These are phyloP conservation scores for Cyrtodaria siliqua DNA, from an alignment of 2,888 invertebrate species.

Conservation along the genomic window DNA sequence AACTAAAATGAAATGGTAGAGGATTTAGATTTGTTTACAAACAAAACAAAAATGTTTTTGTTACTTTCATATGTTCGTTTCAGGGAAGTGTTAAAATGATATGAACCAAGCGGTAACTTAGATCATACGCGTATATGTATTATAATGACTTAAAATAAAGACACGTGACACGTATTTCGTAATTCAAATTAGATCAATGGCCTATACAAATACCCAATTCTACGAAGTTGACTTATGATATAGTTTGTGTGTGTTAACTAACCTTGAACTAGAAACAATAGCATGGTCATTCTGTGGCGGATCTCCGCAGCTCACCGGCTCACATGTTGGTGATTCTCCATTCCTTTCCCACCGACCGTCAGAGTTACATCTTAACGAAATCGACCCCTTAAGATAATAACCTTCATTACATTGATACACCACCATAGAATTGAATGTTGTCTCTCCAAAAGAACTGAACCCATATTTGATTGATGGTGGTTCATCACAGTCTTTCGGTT, in stretches of 20 bases:
- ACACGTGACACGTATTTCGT: too few species aligned
- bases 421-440: slow-evolving; percentile 75
- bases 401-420: slow-evolving; percentile 79
- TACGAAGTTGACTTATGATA: too few species aligned
- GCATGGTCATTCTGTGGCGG: slow-evolving; percentile 44
- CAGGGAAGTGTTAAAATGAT: too few species aligned
- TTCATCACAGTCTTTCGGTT: slow-evolving; percentile 71
- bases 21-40: too few species aligned
- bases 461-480: slow-evolving; percentile 84
- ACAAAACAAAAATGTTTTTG: too few species aligned
- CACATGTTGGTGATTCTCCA: slow-evolving; percentile 76
- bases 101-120: too few species aligned
- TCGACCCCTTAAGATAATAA: slow-evolving; percentile 67
- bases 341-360: slow-evolving; percentile 78
- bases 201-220: too few species aligned
- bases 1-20: slow-evolving; percentile 26
- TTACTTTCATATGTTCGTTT: too few species aligned
- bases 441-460: slow-evolving; percentile 85
- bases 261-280: background rate
- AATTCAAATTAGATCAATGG: too few species aligned
- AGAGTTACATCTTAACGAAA: slow-evolving; percentile 68
- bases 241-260: too few species aligned
- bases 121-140: too few species aligned
- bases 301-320: slow-evolving; percentile 72
- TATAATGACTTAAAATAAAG: too few species aligned